Evolutionary conservation across 2,113 vertebrate species (phyloP).

Genomic region (rabbit (Oryctolagus cuniculus)): DNA sequence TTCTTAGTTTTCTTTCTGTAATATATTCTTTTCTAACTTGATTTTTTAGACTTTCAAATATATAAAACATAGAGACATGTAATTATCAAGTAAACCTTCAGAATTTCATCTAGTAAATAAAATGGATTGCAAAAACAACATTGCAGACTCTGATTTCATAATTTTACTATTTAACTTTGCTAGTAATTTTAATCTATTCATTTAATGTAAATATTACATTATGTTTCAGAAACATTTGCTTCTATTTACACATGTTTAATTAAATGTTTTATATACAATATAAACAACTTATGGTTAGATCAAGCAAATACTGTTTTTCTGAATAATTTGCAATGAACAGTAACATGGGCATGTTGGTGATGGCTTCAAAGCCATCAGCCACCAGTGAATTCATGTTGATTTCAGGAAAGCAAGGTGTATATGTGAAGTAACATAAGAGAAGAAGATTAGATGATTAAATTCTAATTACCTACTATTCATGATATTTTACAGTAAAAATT

Average conservation of each 20-base stretch:
- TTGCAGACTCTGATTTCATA: background rate
- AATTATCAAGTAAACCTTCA: background rate
- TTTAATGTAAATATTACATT: background rate
- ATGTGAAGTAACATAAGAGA: conserved; percentile 14
- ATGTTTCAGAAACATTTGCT: conserved; percentile 30
- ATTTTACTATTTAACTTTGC: background rate
- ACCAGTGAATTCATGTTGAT: background rate
- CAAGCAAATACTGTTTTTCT: background rate
- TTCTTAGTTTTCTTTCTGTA: background rate
- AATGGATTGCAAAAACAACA: background rate
- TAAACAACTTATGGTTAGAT: background rate
- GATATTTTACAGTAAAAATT: background rate
- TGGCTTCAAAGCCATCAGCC: background rate
- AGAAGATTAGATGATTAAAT: conserved; percentile 7
- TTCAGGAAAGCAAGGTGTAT: background rate
- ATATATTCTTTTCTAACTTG: background rate
- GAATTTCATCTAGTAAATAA: background rate
- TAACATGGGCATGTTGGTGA: background rate
- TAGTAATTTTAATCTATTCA: background rate
- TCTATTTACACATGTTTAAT: background rate
- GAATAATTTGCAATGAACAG: background rate
- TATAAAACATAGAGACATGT: background rate
- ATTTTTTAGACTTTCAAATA: background rate
- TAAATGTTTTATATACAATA: background rate
- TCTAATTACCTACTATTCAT: background rate